Base-by-base conservation (phyloP, 2,113 vertebrate species). In the Datnioides undecimradiatus region DNA sequence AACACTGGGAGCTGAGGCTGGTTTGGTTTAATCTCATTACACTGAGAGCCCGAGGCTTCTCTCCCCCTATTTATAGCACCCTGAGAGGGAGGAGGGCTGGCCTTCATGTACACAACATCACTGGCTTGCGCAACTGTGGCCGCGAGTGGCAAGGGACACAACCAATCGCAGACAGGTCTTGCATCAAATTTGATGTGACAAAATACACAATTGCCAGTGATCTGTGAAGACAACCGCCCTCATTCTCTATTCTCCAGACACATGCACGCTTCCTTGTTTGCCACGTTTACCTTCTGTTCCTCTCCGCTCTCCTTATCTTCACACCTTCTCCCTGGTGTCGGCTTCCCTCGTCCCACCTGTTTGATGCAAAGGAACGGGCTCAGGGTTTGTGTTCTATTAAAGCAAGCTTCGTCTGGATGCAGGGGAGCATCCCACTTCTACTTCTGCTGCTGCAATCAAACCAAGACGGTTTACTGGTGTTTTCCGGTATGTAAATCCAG, bases 1-100 rank as follows among this genome's bases (percentile, higher is more conserved):
- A 91, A 91, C 79, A 88, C 79, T 92, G 77, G 79, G 80, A 91
- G 89, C 88, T 55, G 83, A 89, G 76, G 85, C 91, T 93, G 88
- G 89, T 93, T 93, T 82, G 90, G 87, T 94, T 90, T 93, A 95
- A 95, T 95, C 91, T 91, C 90, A 95, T 94, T 94, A 93, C 87
- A 90, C 64, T 68, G 71, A 73, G 79, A 87, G 92, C 94, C 88
- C 45, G 51, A 72, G 90, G 93, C 90, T 79, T 80, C 88, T 80
- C 77, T 72, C 17, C 74, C 70, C 77, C 91, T 94, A 94, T 94
- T 94, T 95, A 94, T 95, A 95, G 91, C 85, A 76, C 70, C 54
- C 75, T 87, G 59, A 69, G 80, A 86, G 76, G 74, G 88, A 88
- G 82, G 73, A 81, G 77, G 79, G 80, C 69, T 16, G 13, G 79